Conservation (phyloP, 2,888 invertebrate species). For the Heliconius charithonia region DNA sequence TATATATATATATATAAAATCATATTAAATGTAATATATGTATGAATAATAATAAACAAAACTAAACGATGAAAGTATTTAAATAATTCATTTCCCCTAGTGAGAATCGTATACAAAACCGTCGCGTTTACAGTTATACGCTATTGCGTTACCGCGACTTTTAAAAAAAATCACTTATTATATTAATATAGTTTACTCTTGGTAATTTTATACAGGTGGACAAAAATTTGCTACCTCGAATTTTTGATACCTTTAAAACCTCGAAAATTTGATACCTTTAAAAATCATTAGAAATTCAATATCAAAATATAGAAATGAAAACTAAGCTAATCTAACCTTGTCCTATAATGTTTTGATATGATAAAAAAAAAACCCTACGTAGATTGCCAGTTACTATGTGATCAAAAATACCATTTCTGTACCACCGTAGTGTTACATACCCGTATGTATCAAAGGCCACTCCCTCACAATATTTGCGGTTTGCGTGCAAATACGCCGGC, state of each 20-base stretch:
- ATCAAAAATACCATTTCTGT: neutral
- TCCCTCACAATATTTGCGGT: constrained; percentile 41
- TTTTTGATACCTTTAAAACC: too few species aligned
- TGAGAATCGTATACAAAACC: too few species aligned
- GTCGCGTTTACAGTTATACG: too few species aligned
- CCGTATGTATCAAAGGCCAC: neutral
- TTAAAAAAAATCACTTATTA: too few species aligned
- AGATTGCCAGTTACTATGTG: constrained; percentile 8
- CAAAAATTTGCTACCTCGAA: neutral
- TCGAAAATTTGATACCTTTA: too few species aligned
- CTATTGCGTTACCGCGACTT: too few species aligned
- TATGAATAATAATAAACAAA: too few species aligned
- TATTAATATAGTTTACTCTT: too few species aligned
- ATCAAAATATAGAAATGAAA: neutral
- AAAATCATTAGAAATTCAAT: constrained; percentile 5
- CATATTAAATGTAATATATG: too few species aligned
- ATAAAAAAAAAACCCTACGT: constrained; percentile 1
- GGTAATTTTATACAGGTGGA: too few species aligned
- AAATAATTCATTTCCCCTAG: too few species aligned
- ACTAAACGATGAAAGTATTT: too few species aligned
- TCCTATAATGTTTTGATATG: neutral
- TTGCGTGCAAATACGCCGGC: constrained; percentile 39
- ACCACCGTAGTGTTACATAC: neutral
- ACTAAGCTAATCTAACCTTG: constrained; percentile 20
- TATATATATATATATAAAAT: neutral